These are phyloP conservation scores for Montipora capricornis DNA, from an alignment of 64 coral and sea anemone species.

Conservation along the genomic window DNA sequence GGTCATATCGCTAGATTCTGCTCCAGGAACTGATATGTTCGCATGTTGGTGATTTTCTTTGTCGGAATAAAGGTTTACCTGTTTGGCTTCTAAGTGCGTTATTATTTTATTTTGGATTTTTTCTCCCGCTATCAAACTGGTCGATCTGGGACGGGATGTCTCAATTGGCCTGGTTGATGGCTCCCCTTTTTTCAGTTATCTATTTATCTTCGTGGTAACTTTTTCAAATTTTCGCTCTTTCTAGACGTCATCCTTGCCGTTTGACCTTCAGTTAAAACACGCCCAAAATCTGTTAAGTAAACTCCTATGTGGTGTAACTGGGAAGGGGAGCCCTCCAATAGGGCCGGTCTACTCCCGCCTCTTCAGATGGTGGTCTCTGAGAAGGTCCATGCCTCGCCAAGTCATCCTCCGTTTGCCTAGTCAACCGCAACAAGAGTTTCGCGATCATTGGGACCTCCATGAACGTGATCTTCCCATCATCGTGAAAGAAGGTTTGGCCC, in stretches of 20 bases:
- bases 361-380: background rate
- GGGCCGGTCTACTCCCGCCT: slow-evolving; percentile 16
- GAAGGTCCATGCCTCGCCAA: background rate
- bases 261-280: background rate
- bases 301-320: slow-evolving; percentile 5
- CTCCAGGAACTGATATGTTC: background rate
- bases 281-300: slow-evolving; percentile 1
- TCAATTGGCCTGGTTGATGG: background rate
- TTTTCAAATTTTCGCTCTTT: background rate
- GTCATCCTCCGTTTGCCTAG: background rate
- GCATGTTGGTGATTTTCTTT: too few species aligned
- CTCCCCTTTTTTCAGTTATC: background rate
- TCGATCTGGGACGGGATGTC: too few species aligned
- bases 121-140: background rate
- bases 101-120: background rate
- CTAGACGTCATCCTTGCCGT: background rate
- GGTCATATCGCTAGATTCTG: background rate
- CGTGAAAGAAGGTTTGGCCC: slow-evolving; percentile 35
- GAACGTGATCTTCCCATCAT: background rate
- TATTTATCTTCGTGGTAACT: background rate
- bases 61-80: too few species aligned
- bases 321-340: background rate
- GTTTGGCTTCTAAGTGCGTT: too few species aligned
- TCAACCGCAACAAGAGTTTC: background rate
- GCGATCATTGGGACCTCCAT: background rate